A percentile compares a stretch with the other conserved stretches of the same genome.
Evolutionary conservation across 2,113 vertebrate species (phyloP).

Genomic region (Antechinus stuartii): DNA sequence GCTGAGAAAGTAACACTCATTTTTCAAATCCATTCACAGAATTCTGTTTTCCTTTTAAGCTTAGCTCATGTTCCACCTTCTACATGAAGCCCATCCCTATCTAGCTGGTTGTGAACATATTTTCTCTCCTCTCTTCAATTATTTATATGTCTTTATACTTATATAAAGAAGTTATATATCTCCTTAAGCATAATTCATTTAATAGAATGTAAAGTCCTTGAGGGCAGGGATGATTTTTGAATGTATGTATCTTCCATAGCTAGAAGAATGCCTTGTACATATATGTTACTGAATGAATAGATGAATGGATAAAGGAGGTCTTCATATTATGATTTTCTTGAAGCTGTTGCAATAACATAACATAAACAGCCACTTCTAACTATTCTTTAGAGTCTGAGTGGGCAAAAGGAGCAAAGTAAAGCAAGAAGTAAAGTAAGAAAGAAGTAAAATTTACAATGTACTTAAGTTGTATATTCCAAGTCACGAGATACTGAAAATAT

Average conservation of each 20-base stretch:
- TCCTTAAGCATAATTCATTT: neutral
- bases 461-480: neutral
- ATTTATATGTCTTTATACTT: neutral
- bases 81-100: neutral
- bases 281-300: neutral
- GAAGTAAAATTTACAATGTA: neutral
- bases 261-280: neutral
- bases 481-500: neutral
- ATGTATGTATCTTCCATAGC: neutral
- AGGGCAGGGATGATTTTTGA: neutral
- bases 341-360: neutral
- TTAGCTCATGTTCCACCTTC: neutral
- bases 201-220: neutral
- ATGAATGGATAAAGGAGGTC: neutral
- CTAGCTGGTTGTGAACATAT: neutral
- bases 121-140: neutral
- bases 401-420: neutral
- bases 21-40: neutral
- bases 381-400: neutral
- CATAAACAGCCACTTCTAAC: neutral
- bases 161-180: neutral
- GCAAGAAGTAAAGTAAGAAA: neutral
- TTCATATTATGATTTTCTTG: neutral
- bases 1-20: neutral
- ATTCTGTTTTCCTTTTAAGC: neutral